A percentile compares a stretch with the other conserved stretches of the same genome.
Evolutionary conservation across 2,113 vertebrate species (phyloP).

Genomic region (Turnix velox): DNA sequence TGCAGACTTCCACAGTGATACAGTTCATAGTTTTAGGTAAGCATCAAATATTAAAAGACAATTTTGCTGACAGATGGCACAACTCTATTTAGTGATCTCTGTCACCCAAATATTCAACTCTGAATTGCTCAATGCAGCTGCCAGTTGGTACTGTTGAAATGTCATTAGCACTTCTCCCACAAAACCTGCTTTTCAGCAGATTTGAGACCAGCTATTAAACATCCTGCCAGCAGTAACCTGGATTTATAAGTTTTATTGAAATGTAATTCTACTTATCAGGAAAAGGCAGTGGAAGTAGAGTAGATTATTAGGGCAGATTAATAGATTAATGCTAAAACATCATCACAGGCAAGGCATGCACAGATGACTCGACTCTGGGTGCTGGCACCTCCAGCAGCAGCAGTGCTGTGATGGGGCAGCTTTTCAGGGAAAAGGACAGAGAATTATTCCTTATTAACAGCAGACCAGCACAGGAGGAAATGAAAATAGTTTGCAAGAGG

Average conservation of each 20-base stretch:
- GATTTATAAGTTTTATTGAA: conserved; percentile 6
- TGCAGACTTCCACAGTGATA: neutral
- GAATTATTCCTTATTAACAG: neutral
- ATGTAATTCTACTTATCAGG: neutral
- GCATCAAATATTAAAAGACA: neutral
- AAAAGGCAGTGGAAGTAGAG: neutral
- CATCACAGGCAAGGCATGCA: rapidly evolving
- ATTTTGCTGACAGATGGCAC: neutral
- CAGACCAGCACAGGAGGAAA: neutral
- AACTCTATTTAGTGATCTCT: neutral
- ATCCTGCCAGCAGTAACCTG: neutral
- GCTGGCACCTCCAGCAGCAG: neutral
- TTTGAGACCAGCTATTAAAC: conserved; percentile 4
- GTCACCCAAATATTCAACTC: neutral
- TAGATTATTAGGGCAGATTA: conserved; percentile 8
- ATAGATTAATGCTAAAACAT: neutral
- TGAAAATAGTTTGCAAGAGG: neutral
- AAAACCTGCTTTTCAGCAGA: conserved; percentile 20
- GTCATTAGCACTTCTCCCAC: conserved; percentile 13
- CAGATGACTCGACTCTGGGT: neutral
- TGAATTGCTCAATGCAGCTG: neutral
- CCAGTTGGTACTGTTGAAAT: neutral
- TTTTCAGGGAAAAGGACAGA: neutral
- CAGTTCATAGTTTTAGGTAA: neutral
- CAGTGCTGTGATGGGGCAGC: rapidly evolving